Percentiles rank a stretch among this genome's conserved stretches.
Evolutionary conservation across 2,113 vertebrate species (phyloP).

Genomic region (Podarcis raffonei): DNA sequence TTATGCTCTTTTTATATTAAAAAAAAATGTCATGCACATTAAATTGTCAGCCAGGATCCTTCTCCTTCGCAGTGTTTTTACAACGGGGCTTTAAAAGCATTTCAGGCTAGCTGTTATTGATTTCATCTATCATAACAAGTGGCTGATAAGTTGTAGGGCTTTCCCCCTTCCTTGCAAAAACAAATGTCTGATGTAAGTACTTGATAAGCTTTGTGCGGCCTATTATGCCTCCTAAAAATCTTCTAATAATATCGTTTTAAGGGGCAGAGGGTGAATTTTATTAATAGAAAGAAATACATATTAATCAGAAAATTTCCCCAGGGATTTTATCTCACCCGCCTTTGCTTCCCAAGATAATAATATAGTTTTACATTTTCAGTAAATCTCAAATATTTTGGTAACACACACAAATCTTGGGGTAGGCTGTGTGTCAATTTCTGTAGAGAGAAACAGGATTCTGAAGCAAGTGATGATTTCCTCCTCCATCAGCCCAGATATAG

Average conservation of each 20-base stretch:
- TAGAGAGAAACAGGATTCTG: neutral
- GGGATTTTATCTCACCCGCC: slow-evolving; percentile 70
- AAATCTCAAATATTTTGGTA: neutral
- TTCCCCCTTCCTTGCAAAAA: slow-evolving; percentile 13
- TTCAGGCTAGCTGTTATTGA: neutral
- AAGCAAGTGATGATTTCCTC: neutral
- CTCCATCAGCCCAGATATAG: neutral
- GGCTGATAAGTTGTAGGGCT: slow-evolving; percentile 1
- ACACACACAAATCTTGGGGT: neutral
- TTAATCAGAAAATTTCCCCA: slow-evolving; percentile 64
- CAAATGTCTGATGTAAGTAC: slow-evolving; percentile 26
- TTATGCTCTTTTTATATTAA: slow-evolving; percentile 16
- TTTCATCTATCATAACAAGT: slow-evolving; percentile 29
- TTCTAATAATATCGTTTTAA: slow-evolving; percentile 49
- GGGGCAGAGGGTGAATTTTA: slow-evolving; percentile 10
- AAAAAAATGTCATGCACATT: slow-evolving; percentile 27
- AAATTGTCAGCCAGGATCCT: slow-evolving; percentile 37
- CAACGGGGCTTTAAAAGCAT: slow-evolving; percentile 28
- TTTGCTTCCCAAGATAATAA: neutral
- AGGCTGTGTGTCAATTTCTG: neutral
- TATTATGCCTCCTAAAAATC: slow-evolving; percentile 28
- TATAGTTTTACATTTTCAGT: neutral
- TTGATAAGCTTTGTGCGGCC: slow-evolving; percentile 22
- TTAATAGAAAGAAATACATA: slow-evolving; percentile 17
- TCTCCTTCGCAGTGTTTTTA: slow-evolving; percentile 25